Evolutionary conservation across 2,113 vertebrate species (phyloP).

Genomic region (Acrocephalus arundinaceus): DNA sequence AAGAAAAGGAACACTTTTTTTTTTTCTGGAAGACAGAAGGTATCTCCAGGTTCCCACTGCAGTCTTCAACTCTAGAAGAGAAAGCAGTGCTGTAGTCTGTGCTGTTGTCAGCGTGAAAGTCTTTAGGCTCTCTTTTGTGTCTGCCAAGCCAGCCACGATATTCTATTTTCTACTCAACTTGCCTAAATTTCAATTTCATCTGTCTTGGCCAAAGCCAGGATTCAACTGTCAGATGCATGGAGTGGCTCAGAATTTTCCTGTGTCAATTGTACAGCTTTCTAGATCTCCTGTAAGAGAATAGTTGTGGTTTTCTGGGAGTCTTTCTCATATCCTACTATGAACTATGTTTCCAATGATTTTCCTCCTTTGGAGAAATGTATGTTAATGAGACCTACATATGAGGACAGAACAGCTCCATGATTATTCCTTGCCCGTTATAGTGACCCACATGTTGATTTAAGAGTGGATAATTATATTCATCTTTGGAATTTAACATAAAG

Average conservation of each 20-base stretch:
- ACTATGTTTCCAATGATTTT: background rate
- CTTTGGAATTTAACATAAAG: constrained; percentile 20
- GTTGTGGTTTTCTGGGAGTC: background rate
- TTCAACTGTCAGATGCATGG: background rate
- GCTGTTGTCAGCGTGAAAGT: background rate
- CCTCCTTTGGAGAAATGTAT: background rate
- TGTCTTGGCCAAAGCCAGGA: background rate
- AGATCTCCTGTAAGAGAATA: background rate
- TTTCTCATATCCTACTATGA: background rate
- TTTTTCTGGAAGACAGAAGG: background rate
- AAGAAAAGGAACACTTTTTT: background rate
- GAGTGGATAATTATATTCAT: background rate
- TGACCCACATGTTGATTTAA: background rate
- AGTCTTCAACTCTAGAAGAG: background rate
- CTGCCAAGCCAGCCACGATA: background rate
- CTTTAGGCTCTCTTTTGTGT: background rate
- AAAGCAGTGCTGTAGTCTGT: background rate
- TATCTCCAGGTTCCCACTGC: background rate
- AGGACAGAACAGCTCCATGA: background rate
- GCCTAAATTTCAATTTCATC: background rate
- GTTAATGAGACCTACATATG: background rate
- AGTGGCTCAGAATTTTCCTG: background rate
- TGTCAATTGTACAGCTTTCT: background rate
- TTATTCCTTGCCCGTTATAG: background rate
- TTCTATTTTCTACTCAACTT: background rate